phyloP scores from a whole-genome alignment of 1,140 invertebrate genomes.

The Drosophila lowei region DNA sequence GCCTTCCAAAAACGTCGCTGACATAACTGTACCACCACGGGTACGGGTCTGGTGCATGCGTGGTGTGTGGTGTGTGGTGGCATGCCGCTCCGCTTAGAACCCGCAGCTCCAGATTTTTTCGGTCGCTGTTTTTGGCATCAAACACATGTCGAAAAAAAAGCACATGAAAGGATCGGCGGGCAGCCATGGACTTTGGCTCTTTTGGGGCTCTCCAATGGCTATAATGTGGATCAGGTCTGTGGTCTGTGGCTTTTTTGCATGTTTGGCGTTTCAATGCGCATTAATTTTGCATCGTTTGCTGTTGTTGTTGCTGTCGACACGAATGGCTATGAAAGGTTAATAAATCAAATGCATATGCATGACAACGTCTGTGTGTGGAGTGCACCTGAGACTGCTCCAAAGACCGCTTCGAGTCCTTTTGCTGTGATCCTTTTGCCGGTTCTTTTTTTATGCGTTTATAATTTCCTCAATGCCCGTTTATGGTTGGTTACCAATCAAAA shows the following conservation, averaged over 20 bases:
- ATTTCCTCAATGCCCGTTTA: slow-evolving; percentile 77
- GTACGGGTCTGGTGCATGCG: slow-evolving; percentile 24
- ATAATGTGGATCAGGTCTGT: slow-evolving; percentile 16
- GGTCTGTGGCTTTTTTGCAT: slow-evolving; percentile 45
- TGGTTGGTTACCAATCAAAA: slow-evolving; percentile 59
- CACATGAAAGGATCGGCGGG: slow-evolving; percentile 72
- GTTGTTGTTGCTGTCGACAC: slow-evolving; percentile 74
- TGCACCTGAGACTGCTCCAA: slow-evolving; percentile 60
- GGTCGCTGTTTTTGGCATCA: slow-evolving; percentile 79
- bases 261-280: slow-evolving; percentile 79
- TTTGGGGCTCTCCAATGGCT: neutral
- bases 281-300: slow-evolving; percentile 67
- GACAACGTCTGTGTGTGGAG: slow-evolving; percentile 47
- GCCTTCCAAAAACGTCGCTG: slow-evolving; percentile 75
- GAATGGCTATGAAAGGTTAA: slow-evolving; percentile 80
- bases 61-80: slow-evolving; percentile 41
- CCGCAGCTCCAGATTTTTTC: slow-evolving; percentile 59
- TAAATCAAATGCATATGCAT: slow-evolving; percentile 79
- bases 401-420: no score
- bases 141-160: slow-evolving; percentile 68
- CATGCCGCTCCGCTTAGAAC: slow-evolving; percentile 40
- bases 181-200: slow-evolving; percentile 3
- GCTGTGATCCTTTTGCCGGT: neutral
- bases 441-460: slow-evolving; percentile 71
- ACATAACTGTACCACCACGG: slow-evolving; percentile 70